Percentiles rank a stretch among this genome's conserved stretches.
These are phyloP conservation scores for Drosophila trapezifrons DNA, from an alignment of 1,140 invertebrate species.

Conservation along the genomic window DNA sequence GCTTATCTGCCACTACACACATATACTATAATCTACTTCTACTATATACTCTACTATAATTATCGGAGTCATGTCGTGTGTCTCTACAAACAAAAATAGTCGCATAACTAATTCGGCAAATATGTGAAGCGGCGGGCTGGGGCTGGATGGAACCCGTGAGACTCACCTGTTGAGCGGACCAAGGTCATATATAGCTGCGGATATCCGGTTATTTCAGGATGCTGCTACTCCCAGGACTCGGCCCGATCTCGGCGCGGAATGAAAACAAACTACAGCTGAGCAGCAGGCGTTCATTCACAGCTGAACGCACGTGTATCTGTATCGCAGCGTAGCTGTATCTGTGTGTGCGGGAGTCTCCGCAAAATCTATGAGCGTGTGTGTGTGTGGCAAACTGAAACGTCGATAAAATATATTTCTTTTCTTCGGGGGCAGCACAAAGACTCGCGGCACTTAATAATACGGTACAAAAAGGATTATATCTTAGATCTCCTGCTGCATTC, in stretches of 20 bases:
- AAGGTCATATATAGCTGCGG: slow-evolving; percentile 39
- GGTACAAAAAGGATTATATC: not conserved
- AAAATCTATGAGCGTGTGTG: slow-evolving; percentile 26
- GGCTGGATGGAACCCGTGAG: not conserved
- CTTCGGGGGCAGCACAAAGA: slow-evolving; percentile 28
- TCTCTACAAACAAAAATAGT: slow-evolving; percentile 45
- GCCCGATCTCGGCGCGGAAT: slow-evolving; percentile 50
- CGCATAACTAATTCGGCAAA: slow-evolving; percentile 35
- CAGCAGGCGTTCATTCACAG: slow-evolving; percentile 51
- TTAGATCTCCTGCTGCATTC: slow-evolving; percentile 2
- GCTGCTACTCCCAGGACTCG: slow-evolving; percentile 30
- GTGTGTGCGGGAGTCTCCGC: slow-evolving; percentile 21
- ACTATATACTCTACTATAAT: slow-evolving; percentile 29
- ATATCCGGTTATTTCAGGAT: slow-evolving; percentile 21
- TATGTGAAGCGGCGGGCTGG: slow-evolving; percentile 3
- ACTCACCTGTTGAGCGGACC: slow-evolving; percentile 51
- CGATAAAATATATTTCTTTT: slow-evolving; percentile 40
- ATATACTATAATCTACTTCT: slow-evolving; percentile 10
- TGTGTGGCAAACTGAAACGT: slow-evolving; percentile 45
- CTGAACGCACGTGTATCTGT: slow-evolving; percentile 66
- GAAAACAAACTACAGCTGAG: slow-evolving; percentile 71
- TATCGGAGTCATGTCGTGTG: slow-evolving; percentile 37
- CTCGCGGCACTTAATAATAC: slow-evolving; percentile 10
- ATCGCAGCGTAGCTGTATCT: slow-evolving; percentile 31
- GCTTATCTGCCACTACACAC: slow-evolving; percentile 25